Evolutionary conservation across 2,797 vertebrate species (phyloP).

Genomic region (Melanotaenia parkinsoni): DNA sequence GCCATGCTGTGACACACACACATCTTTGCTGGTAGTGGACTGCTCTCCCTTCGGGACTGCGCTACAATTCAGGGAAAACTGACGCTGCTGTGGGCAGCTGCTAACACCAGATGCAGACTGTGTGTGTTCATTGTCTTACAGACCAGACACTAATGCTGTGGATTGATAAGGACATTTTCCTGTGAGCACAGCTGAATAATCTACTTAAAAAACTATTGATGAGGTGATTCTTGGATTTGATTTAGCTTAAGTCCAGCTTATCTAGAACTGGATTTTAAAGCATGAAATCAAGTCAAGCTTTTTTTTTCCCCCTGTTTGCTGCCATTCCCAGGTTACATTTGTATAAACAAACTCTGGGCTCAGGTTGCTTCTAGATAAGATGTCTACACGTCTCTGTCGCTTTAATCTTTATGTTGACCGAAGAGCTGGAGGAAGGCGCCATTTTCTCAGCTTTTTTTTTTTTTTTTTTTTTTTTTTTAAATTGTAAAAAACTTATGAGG

Average conservation of each 20-base stretch:
- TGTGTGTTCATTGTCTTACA: slow-evolving; percentile 10
- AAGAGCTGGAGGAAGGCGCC: slow-evolving; percentile 35
- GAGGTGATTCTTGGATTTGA: slow-evolving; percentile 4
- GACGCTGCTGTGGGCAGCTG: slow-evolving; percentile 47
- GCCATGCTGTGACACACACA: slow-evolving; percentile 45
- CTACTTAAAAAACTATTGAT: not conserved
- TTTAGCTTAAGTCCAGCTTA: slow-evolving; percentile 16
- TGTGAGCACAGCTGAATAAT: slow-evolving; percentile 35
- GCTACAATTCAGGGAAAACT: slow-evolving; percentile 73
- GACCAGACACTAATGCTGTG: slow-evolving; percentile 25
- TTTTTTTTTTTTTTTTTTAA: slow-evolving; percentile 19
- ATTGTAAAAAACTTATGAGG: slow-evolving; percentile 6
- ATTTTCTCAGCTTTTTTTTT: slow-evolving; percentile 24
- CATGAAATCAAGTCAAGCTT: slow-evolving; percentile 27
- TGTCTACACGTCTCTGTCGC: slow-evolving; percentile 8
- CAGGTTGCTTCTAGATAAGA: slow-evolving; percentile 30
- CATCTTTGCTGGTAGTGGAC: slow-evolving; percentile 37
- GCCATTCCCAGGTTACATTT: slow-evolving; percentile 30
- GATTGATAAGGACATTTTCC: slow-evolving; percentile 13
- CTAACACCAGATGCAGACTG: slow-evolving; percentile 53
- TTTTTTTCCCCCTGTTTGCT: slow-evolving; percentile 12
- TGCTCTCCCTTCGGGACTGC: slow-evolving; percentile 50
- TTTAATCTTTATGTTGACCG: slow-evolving; percentile 37
- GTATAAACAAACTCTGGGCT: slow-evolving; percentile 33
- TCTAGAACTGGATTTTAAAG: slow-evolving; percentile 9